Evolutionary conservation across 2,113 vertebrate genomes (phyloP).

Genomic region (Tiliqua scincoides): DNA sequence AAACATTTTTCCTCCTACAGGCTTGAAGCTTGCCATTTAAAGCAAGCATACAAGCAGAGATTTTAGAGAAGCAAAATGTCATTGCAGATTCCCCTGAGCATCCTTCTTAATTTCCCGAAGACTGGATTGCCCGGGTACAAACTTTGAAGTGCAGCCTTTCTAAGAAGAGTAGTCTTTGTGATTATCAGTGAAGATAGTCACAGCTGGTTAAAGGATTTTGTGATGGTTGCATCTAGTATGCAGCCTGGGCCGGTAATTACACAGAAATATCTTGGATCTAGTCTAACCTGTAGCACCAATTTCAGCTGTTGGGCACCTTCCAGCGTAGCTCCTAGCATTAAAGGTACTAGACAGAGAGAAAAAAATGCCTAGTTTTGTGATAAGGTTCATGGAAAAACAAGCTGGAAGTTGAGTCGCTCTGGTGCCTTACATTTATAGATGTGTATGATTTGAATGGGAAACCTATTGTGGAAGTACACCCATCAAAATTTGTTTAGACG

Average conservation of each 20-base stretch:
- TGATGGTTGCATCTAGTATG: not conserved
- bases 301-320: slow-evolving; percentile 39
- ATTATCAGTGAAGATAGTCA: not conserved
- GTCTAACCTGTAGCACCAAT: slow-evolving; percentile 52
- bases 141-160: not conserved
- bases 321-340: slow-evolving; percentile 47
- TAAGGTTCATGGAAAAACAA: not conserved
- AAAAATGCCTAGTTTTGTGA: not conserved
- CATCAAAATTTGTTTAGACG: not conserved
- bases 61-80: not conserved
- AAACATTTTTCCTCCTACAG: not conserved
- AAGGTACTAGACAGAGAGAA: slow-evolving; percentile 31
- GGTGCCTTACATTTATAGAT: too few species aligned
- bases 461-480: not conserved
- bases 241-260: rapidly evolving
- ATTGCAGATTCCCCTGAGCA: not conserved
- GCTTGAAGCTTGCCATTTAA: not conserved
- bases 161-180: not conserved
- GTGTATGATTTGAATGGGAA: not conserved
- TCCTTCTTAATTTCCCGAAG: not conserved
- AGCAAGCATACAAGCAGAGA: not conserved
- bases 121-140: not conserved
- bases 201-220: not conserved
- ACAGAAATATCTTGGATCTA: slow-evolving; percentile 12
- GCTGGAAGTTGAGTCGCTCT: not conserved